These are phyloP conservation scores for Gambusia yucatana DNA, from an alignment of 2,797 vertebrate genomes.

Conservation along the genomic window DNA sequence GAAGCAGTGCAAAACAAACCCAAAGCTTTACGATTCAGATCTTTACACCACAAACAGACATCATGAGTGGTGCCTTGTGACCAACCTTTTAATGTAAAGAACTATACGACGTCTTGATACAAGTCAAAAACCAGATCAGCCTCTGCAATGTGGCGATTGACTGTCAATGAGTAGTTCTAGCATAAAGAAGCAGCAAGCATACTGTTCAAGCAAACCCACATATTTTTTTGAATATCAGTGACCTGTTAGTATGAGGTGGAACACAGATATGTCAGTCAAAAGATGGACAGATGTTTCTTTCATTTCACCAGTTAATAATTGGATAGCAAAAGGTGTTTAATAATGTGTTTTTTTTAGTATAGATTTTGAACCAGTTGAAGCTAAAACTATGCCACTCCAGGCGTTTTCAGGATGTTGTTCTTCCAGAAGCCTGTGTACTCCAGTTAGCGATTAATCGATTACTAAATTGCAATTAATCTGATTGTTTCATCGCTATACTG, in stretches of 20 bases:
- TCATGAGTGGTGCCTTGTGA: background rate
- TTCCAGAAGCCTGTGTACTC: too few species aligned
- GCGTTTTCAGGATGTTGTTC: too few species aligned
- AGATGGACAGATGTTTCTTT: slow-evolving; percentile 15
- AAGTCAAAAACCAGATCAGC: background rate
- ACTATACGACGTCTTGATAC: too few species aligned
- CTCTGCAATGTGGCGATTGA: slow-evolving; percentile 5
- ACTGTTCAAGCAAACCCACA: slow-evolving; percentile 43
- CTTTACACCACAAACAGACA: background rate
- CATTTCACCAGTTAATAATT: too few species aligned
- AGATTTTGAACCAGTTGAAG: too few species aligned
- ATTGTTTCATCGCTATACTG: background rate
- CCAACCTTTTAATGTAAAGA: background rate
- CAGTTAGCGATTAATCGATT: too few species aligned
- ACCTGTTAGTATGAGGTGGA: slow-evolving; percentile 55
- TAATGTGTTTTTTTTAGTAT: too few species aligned
- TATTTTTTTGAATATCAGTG: slow-evolving; percentile 39
- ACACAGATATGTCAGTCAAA: slow-evolving; percentile 24
- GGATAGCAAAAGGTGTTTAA: too few species aligned
- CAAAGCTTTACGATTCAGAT: background rate
- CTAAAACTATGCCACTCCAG: too few species aligned
- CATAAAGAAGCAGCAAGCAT: slow-evolving; percentile 34
- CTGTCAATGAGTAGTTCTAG: slow-evolving; percentile 25
- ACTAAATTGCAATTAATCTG: too few species aligned
- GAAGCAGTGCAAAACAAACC: background rate